Conservation (phyloP, 2,888 invertebrate species). For the Andrena trimmerana region DNA sequence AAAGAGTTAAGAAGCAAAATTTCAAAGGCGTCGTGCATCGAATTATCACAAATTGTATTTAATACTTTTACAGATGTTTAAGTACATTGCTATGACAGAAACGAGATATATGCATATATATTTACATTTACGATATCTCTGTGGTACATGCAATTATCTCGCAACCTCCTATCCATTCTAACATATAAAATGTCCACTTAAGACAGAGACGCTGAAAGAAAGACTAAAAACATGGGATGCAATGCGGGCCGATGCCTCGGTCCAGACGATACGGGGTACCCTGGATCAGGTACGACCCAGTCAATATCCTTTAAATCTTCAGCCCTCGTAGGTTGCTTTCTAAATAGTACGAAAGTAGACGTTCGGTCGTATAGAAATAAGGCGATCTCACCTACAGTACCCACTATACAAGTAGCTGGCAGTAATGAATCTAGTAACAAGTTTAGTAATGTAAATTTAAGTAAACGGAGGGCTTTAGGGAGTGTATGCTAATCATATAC, state of each 20-base stretch:
- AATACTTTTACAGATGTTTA: slow-evolving; percentile 52
- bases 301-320: slow-evolving; percentile 82
- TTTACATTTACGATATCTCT: slow-evolving; percentile 65
- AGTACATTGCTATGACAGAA: slow-evolving; percentile 48
- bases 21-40: slow-evolving; percentile 14
- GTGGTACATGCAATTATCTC: slow-evolving; percentile 81
- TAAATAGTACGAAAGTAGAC: slow-evolving; percentile 67
- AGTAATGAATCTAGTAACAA: slow-evolving; percentile 56
- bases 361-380: slow-evolving; percentile 46
- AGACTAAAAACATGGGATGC: slow-evolving; percentile 84
- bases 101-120: slow-evolving; percentile 44
- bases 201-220: slow-evolving; percentile 84
- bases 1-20: slow-evolving; percentile 70
- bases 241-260: slow-evolving; percentile 84
- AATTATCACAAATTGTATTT: slow-evolving; percentile 46
- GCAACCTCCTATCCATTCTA: slow-evolving; percentile 82
- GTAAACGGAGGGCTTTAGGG: slow-evolving; percentile 54
- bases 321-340: slow-evolving; percentile 79
- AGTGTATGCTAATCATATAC: slow-evolving; percentile 46
- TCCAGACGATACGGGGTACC: slow-evolving; percentile 84
- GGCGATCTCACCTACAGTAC: slow-evolving; percentile 42
- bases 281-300: slow-evolving; percentile 85
- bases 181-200: slow-evolving; percentile 84
- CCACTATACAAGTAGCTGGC: slow-evolving; percentile 61
- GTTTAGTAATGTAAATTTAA: slow-evolving; percentile 45